These are phyloP conservation scores for Octomys mimax DNA, from an alignment of 2,797 vertebrate genomes.

Conservation along the genomic window DNA sequence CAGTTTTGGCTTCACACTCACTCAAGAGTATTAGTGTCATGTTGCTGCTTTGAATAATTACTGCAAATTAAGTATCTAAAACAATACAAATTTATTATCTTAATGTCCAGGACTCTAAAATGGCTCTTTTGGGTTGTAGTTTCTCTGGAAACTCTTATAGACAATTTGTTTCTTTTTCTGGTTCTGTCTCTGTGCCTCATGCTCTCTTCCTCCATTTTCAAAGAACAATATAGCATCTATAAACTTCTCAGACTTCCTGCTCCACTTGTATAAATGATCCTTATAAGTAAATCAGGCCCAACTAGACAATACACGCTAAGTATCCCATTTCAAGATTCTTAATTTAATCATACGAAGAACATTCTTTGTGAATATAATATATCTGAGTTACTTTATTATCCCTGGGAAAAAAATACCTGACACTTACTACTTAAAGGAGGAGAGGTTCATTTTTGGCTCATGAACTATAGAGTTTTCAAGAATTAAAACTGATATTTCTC, in stretches of 20 bases:
- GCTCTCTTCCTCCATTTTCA: background rate
- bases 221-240: background rate
- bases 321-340: background rate
- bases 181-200: background rate
- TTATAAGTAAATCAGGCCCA: background rate
- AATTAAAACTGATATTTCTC: background rate
- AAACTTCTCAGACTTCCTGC: background rate
- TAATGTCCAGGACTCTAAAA: background rate
- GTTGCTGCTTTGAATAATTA: background rate
- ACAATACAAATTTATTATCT: background rate
- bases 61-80: background rate
- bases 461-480: background rate
- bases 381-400: background rate
- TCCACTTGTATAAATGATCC: background rate
- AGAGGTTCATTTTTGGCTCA: background rate
- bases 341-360: background rate
- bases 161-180: background rate
- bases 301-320: background rate
- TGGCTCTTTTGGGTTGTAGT: background rate
- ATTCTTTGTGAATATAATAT: background rate
- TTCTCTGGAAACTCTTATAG: no score
- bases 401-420: background rate
- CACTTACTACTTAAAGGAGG: no score
- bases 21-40: background rate
- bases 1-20: no score